A percentile compares a stretch with the other conserved stretches of the same genome.
phyloP scores from a whole-genome alignment of 2,888 invertebrate species.

The Apocheima hispidaria region DNA sequence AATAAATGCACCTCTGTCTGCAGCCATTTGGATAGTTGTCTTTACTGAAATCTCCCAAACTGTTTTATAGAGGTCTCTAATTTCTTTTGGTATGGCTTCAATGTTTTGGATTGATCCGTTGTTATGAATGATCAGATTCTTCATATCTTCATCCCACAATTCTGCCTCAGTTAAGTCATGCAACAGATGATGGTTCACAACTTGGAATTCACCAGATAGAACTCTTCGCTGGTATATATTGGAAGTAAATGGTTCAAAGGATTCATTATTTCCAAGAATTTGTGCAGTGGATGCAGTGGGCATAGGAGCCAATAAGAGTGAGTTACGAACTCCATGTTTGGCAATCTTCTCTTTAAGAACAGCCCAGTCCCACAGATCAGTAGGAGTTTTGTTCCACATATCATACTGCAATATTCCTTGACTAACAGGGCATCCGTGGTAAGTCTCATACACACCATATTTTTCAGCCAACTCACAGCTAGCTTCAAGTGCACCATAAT shows the following conservation, averaged over 20 bases:
- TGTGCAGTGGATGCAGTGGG: conserved; percentile 99
- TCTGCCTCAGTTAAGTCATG: conserved; percentile 96
- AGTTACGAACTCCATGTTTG: conserved; percentile 96
- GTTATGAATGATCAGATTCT: conserved; percentile 95
- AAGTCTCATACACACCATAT: conserved; percentile 95
- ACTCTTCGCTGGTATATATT: conserved; percentile 98
- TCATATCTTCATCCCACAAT: conserved; percentile 98
- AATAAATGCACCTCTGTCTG: conserved; percentile 98
- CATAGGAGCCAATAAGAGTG: conserved; percentile 98
- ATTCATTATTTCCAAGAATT: conserved; percentile 99
- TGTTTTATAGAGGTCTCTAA: conserved; percentile 96
- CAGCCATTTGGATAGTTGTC: conserved; percentile 97
- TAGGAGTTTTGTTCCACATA: conserved; percentile 97
- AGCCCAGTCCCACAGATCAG: conserved; percentile 96
- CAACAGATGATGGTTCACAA: conserved; percentile 98
- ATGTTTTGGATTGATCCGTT: conserved; percentile 97
- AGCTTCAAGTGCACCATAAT: conserved; percentile 98
- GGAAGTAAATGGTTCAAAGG: conserved; percentile 98
- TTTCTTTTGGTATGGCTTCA: conserved; percentile 92
- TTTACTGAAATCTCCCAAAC: conserved; percentile 99
- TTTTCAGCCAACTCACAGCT: conserved; percentile 97
- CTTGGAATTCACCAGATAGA: conserved; percentile 97
- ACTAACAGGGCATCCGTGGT: conserved; percentile 96
- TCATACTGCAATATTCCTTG: conserved; percentile 98
- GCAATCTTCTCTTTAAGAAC: conserved; percentile 93